These are phyloP conservation scores for Ctena decussata DNA, from an alignment of 2,888 invertebrate species.

Conservation along the genomic window DNA sequence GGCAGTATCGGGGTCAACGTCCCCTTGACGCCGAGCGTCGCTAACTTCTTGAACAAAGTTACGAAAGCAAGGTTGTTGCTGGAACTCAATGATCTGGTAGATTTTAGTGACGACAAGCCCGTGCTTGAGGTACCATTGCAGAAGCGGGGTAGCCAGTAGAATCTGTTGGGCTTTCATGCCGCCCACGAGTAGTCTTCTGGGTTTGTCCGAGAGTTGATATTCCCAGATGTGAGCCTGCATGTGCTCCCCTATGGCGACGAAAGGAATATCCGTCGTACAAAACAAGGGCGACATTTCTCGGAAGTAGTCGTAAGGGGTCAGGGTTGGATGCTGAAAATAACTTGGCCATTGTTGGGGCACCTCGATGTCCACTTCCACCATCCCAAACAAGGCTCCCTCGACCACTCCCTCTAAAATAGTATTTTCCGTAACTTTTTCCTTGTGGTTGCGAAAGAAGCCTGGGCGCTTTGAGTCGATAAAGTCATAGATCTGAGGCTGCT, in stretches of 20 bases:
- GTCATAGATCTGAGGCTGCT: conserved; percentile 30
- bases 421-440: too few relatives aligned
- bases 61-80: conserved; percentile 25
- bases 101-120: conserved; percentile 54
- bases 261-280: conserved; percentile 40
- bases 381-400: too few relatives aligned
- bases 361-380: conserved; percentile 34
- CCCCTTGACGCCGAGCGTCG: conserved; percentile 36
- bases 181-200: conserved; percentile 30
- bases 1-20: conserved; percentile 20
- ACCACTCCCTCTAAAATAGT: too few relatives aligned
- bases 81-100: conserved; percentile 40
- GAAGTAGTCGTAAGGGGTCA: conserved; percentile 37
- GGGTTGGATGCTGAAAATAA: background rate
- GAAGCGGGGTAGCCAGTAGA: conserved; percentile 51
- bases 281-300: conserved; percentile 38
- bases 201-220: conserved; percentile 22
- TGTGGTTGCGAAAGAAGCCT: too few relatives aligned
- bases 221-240: conserved; percentile 29
- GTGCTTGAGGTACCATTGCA: conserved; percentile 50
- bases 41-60: background rate
- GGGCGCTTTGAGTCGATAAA: conserved; percentile 32
- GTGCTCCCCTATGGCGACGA: conserved; percentile 45
- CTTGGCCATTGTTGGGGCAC: conserved; percentile 31
- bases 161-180: conserved; percentile 47